phyloP scores from a whole-genome alignment of 2,113 vertebrate species.

The Mormyrus lacerda region DNA sequence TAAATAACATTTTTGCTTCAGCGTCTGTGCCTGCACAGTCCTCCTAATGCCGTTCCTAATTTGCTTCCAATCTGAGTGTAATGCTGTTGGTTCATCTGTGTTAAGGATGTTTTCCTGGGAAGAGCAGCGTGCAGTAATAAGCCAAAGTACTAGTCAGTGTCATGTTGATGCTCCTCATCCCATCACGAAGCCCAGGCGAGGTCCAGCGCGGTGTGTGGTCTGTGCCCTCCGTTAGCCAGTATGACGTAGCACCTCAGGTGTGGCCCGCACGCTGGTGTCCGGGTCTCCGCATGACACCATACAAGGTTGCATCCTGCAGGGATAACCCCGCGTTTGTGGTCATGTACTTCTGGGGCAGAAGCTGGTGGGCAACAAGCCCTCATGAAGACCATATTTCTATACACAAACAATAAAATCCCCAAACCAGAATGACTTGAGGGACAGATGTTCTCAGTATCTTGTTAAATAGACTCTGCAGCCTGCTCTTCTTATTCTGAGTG shows the following conservation, averaged over 20 bases:
- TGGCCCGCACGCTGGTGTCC: background rate
- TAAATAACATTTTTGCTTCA: background rate
- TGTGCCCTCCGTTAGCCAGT: background rate
- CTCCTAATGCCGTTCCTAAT: background rate
- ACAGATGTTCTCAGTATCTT: background rate
- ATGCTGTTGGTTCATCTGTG: background rate
- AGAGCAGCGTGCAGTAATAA: background rate
- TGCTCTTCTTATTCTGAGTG: background rate
- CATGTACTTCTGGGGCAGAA: background rate
- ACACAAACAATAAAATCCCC: background rate
- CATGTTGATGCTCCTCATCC: background rate
- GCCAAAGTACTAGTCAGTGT: background rate
- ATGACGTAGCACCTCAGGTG: background rate
- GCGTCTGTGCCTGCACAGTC: background rate
- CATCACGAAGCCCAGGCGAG: background rate
- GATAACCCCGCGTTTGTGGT: background rate
- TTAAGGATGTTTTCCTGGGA: background rate
- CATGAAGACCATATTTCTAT: background rate
- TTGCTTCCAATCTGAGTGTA: background rate
- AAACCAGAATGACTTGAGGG: background rate
- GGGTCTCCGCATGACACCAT: background rate
- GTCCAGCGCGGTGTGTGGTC: background rate
- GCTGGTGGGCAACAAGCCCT: background rate
- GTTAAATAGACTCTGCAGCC: background rate
- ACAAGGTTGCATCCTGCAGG: background rate